Percentiles rank a stretch among this genome's conserved stretches.
These are phyloP conservation scores for Penaeus vannamei DNA, from an alignment of 1,140 invertebrate species.

Conservation along the genomic window DNA sequence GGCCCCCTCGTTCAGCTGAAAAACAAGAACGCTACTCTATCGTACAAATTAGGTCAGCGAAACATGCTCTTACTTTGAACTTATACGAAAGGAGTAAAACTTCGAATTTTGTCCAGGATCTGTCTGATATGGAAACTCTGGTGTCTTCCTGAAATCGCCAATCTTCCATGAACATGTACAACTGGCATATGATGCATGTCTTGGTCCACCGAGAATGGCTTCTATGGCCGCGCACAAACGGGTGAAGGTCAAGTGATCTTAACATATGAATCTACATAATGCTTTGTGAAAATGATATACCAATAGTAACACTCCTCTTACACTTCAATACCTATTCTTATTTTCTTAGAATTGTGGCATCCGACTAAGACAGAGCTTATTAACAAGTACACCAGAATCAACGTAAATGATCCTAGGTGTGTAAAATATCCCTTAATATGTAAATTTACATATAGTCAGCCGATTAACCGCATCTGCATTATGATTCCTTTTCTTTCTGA, in stretches of 20 bases:
- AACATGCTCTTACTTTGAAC: too few relatives aligned
- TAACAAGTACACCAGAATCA: neutral
- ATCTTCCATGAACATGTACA: constrained; percentile 45
- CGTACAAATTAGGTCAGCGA: too few relatives aligned
- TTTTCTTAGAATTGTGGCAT: neutral
- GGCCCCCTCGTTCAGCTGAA: neutral
- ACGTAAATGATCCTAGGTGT: neutral
- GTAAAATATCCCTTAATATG: neutral
- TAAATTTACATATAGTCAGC: constrained; percentile 23
- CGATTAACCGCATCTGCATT: too few relatives aligned
- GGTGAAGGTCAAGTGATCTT: constrained; percentile 55
- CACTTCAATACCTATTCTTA: constrained; percentile 6
- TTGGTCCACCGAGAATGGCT: constrained; percentile 58
- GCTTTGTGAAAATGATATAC: constrained; percentile 47
- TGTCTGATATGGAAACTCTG: constrained; percentile 28
- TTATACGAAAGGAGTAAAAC: too few relatives aligned
- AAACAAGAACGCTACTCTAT: too few relatives aligned
- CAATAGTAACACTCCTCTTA: constrained; percentile 21
- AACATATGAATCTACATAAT: constrained; percentile 47
- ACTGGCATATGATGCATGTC: constrained; percentile 48
- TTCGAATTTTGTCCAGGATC: neutral
- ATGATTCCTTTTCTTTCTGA: too few relatives aligned
- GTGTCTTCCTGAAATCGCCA: constrained; percentile 44
- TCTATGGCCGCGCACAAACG: constrained; percentile 52
- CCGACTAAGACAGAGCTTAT: neutral